Evolutionary conservation across 2,888 invertebrate genomes (phyloP).

Genomic region (Phyllotreta cruciferae): DNA sequence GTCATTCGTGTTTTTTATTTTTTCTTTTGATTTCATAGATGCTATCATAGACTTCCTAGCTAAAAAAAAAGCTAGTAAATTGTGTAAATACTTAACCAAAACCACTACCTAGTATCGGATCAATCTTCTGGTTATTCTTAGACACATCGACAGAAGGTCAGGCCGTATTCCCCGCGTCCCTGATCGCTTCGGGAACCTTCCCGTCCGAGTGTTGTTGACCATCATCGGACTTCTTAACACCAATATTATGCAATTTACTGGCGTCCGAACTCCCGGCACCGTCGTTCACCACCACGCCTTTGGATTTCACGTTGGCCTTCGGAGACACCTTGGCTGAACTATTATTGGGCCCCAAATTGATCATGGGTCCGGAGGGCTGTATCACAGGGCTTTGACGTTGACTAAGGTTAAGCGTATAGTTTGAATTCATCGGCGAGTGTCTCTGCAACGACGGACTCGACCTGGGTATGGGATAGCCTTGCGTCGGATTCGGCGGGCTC

Average conservation of each 20-base stretch:
- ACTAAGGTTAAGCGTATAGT: constrained; percentile 54
- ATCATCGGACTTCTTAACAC: constrained; percentile 26
- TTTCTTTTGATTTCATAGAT: constrained; percentile 49
- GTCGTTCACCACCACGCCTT: constrained; percentile 25
- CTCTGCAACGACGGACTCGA: constrained; percentile 65
- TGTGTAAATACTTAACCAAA: constrained; percentile 39
- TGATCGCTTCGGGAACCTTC: constrained; percentile 52
- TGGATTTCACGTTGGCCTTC: constrained; percentile 50
- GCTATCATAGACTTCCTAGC: constrained; percentile 69
- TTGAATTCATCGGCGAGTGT: constrained; percentile 60
- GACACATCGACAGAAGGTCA: constrained; percentile 54
- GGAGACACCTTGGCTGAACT: constrained; percentile 46
- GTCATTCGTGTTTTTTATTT: constrained; percentile 17
- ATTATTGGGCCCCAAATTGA: constrained; percentile 47
- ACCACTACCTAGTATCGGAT: constrained; percentile 58
- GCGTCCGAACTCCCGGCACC: constrained; percentile 18
- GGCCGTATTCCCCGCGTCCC: constrained; percentile 59
- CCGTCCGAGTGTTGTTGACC: constrained; percentile 26
- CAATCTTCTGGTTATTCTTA: constrained; percentile 44
- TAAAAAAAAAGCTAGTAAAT: constrained; percentile 55
- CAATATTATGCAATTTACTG: constrained; percentile 13
- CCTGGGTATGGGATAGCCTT: constrained; percentile 57
- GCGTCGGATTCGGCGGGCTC: constrained; percentile 50
- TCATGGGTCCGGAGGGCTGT: constrained; percentile 58
- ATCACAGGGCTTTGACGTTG: constrained; percentile 58